phyloP scores from a whole-genome alignment of 2,888 invertebrate genomes.

The Diplolepis rosae region DNA sequence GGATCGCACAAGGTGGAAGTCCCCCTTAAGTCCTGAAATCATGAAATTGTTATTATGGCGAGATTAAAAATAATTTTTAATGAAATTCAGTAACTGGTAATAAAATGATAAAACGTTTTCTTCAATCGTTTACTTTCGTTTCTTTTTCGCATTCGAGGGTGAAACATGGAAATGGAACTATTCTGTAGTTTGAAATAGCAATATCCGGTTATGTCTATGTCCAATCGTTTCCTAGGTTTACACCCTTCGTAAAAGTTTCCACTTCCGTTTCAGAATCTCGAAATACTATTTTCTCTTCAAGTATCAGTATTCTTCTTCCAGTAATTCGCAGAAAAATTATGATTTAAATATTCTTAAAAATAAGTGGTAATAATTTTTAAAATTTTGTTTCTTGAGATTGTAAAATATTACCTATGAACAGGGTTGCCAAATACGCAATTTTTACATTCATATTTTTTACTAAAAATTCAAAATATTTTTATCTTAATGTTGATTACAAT shows the following conservation, averaged over 20 bases:
- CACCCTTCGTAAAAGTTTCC: conserved; percentile 47
- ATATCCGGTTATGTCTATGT: conserved; percentile 61
- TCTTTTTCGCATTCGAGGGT: conserved; percentile 69
- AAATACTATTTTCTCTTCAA: conserved; percentile 4
- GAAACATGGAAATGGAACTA: conserved; percentile 71
- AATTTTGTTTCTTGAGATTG: too few relatives aligned
- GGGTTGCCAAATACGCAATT: too few relatives aligned
- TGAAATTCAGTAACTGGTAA: background rate
- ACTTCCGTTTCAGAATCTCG: conserved; percentile 44
- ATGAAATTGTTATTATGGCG: background rate
- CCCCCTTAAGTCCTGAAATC: background rate
- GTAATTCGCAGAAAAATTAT: too few relatives aligned
- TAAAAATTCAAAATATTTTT: too few relatives aligned
- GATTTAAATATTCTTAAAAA: too few relatives aligned
- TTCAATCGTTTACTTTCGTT: conserved; percentile 58
- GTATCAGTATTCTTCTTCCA: background rate
- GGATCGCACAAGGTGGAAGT: too few relatives aligned
- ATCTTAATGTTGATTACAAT: too few relatives aligned
- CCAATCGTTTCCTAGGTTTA: conserved; percentile 49
- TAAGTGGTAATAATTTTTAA: too few relatives aligned
- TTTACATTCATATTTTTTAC: too few relatives aligned
- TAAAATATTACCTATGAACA: too few relatives aligned
- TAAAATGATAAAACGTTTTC: background rate
- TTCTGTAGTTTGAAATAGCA: conserved; percentile 66
- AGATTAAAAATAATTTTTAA: background rate